A percentile compares a stretch with the other conserved stretches of the same genome.
Conservation (phyloP, 2,113 vertebrate species). For the Mustela lutreola region DNA sequence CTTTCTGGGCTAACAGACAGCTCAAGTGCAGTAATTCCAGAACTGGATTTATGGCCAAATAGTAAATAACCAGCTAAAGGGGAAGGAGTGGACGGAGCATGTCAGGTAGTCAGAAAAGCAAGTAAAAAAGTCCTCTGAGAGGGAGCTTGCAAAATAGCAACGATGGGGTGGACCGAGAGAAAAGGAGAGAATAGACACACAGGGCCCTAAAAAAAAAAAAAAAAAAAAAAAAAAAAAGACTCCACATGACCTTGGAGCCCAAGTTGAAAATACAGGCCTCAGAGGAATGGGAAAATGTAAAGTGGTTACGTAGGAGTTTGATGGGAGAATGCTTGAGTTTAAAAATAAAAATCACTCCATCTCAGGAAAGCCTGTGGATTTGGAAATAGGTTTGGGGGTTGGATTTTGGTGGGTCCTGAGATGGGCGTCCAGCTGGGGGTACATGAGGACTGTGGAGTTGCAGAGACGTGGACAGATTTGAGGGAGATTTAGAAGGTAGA, state of each 20-base stretch:
- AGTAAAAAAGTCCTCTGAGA: not conserved
- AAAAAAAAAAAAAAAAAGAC: not conserved
- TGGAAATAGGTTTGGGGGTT: not conserved
- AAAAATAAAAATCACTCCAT: not conserved
- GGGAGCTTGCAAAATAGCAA: not conserved
- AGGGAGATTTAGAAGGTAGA: not conserved
- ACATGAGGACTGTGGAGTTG: fast-evolving
- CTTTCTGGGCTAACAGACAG: not conserved
- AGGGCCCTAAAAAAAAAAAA: not conserved
- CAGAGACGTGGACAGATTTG: not conserved
- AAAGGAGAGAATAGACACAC: fast-evolving
- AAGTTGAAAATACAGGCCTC: not conserved
- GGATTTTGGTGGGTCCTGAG: not conserved
- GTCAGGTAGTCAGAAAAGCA: not conserved
- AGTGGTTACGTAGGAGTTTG: not conserved
- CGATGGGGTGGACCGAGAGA: fast-evolving
- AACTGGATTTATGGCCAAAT: not conserved
- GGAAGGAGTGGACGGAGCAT: fast-evolving
- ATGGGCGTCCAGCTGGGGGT: fast-evolving
- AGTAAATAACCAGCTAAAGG: not conserved
- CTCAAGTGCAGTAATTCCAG: not conserved
- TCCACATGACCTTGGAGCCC: not conserved
- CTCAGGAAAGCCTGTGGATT: not conserved
- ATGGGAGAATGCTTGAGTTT: not conserved
- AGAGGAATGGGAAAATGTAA: fast-evolving